phyloP scores from a whole-genome alignment of 2,888 invertebrate genomes.

The Caenorhabditis sp. region DNA sequence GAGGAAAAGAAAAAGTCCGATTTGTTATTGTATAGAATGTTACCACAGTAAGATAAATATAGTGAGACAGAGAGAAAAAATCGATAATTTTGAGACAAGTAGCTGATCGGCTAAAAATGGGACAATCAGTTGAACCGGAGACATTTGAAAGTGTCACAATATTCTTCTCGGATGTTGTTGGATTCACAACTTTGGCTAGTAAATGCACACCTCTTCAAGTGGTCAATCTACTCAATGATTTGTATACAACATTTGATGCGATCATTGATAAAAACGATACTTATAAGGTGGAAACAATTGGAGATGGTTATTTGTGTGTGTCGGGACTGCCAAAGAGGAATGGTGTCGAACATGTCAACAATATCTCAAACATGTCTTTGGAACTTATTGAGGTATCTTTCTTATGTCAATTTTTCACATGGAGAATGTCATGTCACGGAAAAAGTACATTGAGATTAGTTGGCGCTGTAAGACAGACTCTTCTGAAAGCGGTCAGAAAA shows the following conservation, averaged over 20 bases:
- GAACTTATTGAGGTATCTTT: slow-evolving; percentile 33
- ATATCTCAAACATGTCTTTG: slow-evolving; percentile 44
- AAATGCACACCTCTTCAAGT: slow-evolving; percentile 66
- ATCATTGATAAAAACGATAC: slow-evolving; percentile 67
- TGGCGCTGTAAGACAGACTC: too few species aligned
- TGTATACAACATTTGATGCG: slow-evolving; percentile 66
- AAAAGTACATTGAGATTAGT: too few species aligned
- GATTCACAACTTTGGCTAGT: slow-evolving; percentile 59
- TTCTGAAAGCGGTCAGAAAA: too few species aligned
- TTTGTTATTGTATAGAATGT: slow-evolving; percentile 60
- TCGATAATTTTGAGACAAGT: slow-evolving; percentile 59
- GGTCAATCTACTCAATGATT: slow-evolving; percentile 66
- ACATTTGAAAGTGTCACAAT: slow-evolving; percentile 61
- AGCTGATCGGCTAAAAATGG: slow-evolving; percentile 64
- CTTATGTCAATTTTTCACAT: background rate
- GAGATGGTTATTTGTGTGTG: slow-evolving; percentile 51
- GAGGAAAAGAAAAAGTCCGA: slow-evolving; percentile 66
- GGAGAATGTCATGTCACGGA: too few species aligned
- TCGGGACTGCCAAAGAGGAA: slow-evolving; percentile 51
- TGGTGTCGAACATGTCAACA: slow-evolving; percentile 45
- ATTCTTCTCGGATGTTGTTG: slow-evolving; percentile 66
- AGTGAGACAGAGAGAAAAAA: background rate
- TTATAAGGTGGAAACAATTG: slow-evolving; percentile 65
- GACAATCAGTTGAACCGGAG: slow-evolving; percentile 63
- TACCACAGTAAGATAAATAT: slow-evolving; percentile 52